These are phyloP conservation scores for Hypselothyrea guttata DNA, from an alignment of 2,888 invertebrate species.

Conservation along the genomic window DNA sequence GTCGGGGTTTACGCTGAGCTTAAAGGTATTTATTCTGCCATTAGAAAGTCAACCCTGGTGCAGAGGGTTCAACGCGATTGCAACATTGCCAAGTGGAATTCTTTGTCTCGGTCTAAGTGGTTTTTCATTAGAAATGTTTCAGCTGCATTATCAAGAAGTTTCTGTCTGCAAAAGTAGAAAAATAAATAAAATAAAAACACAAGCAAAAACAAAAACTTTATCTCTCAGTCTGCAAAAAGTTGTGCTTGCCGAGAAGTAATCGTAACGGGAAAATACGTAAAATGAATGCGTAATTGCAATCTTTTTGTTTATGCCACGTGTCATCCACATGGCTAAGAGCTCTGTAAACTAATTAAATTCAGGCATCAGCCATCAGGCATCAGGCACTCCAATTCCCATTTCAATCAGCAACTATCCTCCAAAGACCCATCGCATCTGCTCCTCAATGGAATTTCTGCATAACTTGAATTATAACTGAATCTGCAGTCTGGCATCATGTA, in stretches of 20 bases:
- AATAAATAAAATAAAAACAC: no score
- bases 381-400: constrained; percentile 12
- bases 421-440: constrained; percentile 1
- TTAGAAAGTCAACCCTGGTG: constrained; percentile 32
- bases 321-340: constrained; percentile 10
- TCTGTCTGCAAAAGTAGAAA: constrained; percentile 10
- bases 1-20: constrained; percentile 34
- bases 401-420: constrained; percentile 13
- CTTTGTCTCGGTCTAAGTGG: constrained; percentile 64
- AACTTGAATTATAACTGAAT: no score
- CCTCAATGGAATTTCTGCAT: constrained; percentile 1
- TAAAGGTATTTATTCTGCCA: constrained; percentile 41
- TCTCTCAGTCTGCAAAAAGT: constrained; percentile 25
- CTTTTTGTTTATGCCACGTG: constrained; percentile 13
- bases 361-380: constrained; percentile 1
- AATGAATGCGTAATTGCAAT: constrained; percentile 56
- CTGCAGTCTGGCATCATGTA: no score
- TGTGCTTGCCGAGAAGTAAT: constrained; percentile 18
- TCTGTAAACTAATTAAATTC: constrained; percentile 42
- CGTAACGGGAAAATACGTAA: constrained; percentile 18
- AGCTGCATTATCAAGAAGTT: constrained; percentile 27
- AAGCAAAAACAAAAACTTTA: no score
- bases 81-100: constrained; percentile 47
- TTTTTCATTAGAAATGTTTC: constrained; percentile 62
- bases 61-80: constrained; percentile 22